Base-by-base conservation (phyloP, 1,140 invertebrate genomes). In the Heliconius congener region DNA sequence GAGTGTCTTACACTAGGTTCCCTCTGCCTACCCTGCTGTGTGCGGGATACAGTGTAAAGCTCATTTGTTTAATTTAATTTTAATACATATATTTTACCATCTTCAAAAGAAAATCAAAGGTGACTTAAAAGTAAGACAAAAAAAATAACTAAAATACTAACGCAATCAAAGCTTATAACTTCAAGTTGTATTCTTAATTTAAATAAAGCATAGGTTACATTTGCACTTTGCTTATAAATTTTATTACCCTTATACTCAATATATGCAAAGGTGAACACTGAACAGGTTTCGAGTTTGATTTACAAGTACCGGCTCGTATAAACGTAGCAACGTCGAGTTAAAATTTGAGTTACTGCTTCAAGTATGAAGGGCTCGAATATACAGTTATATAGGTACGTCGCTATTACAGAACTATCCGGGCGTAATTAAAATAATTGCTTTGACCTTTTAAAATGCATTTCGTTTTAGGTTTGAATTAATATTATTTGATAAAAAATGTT, bases 261-360 rank as follows among this genome's bases (percentile, higher is more conserved):
- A 76, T 81, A 85, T 80, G 83, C 85, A 83, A 83, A 83, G 80
- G 83, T 85, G 85, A 85, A 75, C 84, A 84, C 76, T 86, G 85
- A 85, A 87, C 78, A 84, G 80, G 81, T 80, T 82, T 85, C 82
- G 80, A 84, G 82, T 85, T 83, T 87, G 85, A 87, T 87, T 87
- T 84, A 87, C 82, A 85, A 87, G 86, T 85, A 81, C 77, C 80
- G 73, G 70, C 79, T 82, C 77, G 84, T 81, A 83, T 80, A 78
- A 84, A 83, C 81, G 81, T 83, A 84, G 82, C 81, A 83, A 80
- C 79, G 78, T 80, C 76, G 79, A 82, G 81, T 83, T 86, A 79
- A 79, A 84, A 83, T 86, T 86, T 85, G 77, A 82, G 76, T 81
- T 81, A 82, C 81, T 72, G 82, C 79, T 81, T 81, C 76, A 78